Conservation (phyloP, 2,113 vertebrate genomes). For the Malurus melanocephalus region DNA sequence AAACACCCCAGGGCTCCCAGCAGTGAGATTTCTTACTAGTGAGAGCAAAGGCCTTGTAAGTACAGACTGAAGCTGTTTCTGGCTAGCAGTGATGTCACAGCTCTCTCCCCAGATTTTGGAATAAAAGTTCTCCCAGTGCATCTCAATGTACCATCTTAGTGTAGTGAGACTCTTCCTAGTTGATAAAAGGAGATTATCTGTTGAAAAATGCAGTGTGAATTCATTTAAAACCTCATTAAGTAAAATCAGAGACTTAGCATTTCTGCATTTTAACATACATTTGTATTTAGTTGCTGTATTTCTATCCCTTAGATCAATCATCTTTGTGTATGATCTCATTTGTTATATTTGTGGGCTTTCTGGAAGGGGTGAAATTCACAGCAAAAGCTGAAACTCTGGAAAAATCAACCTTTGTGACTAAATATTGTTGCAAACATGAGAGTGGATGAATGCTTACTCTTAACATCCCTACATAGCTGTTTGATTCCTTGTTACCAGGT, state of each 20-base stretch:
- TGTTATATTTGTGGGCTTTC: background rate
- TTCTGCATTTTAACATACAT: background rate
- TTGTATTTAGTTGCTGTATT: background rate
- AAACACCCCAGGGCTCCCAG: background rate
- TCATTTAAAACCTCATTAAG: background rate
- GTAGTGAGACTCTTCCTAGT: background rate
- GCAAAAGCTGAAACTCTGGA: background rate
- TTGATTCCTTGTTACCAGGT: background rate
- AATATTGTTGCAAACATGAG: background rate
- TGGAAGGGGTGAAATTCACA: background rate
- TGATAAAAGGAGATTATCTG: background rate
- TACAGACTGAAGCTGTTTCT: rapidly evolving
- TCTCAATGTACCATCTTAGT: background rate
- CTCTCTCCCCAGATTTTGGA: background rate
- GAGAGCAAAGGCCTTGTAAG: background rate
- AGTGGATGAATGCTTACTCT: background rate
- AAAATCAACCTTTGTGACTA: background rate
- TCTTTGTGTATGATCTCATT: background rate
- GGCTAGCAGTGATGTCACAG: background rate
- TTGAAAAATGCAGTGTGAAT: background rate
- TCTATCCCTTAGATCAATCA: background rate
- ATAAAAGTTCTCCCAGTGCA: background rate
- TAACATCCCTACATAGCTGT: background rate
- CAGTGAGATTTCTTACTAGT: background rate
- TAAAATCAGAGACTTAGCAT: background rate